Percentiles rank a stretch among this genome's conserved stretches.
Evolutionary conservation across 2,888 invertebrate species (phyloP).

Genomic region (Orthonevra nobilis): DNA sequence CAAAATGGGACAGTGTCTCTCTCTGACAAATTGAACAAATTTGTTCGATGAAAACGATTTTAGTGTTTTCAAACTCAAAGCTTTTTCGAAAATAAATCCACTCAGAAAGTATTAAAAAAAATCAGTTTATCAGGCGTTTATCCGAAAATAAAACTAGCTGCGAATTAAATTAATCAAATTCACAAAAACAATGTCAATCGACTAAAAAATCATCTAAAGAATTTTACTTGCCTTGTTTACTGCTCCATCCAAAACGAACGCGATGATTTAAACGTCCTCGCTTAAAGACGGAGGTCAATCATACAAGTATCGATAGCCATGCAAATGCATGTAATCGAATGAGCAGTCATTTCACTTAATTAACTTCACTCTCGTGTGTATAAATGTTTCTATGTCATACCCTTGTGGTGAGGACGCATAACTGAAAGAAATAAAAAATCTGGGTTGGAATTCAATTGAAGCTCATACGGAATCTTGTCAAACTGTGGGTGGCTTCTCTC

Average conservation of each 20-base stretch:
- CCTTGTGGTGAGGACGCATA: slow-evolving; percentile 2
- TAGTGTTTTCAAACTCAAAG: neutral
- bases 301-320: slow-evolving; percentile 45
- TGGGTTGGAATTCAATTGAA: slow-evolving; percentile 69
- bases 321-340: slow-evolving; percentile 65
- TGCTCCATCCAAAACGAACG: too few species aligned
- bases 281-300: slow-evolving; percentile 56
- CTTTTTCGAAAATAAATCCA: slow-evolving; percentile 1
- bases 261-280: slow-evolving; percentile 64
- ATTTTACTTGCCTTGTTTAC: slow-evolving; percentile 28
- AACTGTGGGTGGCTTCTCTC: slow-evolving; percentile 65
- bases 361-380: slow-evolving; percentile 41
- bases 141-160: neutral
- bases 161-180: slow-evolving; percentile 10
- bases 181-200: neutral
- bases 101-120: neutral
- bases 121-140: slow-evolving; percentile 8
- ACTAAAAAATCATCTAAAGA: too few species aligned
- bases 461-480: slow-evolving; percentile 15
- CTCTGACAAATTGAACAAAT: too few species aligned
- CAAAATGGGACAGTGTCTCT: too few species aligned
- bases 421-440: slow-evolving; percentile 27
- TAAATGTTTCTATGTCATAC: too few species aligned
- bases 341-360: slow-evolving; percentile 59
- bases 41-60: too few species aligned